Conservation (phyloP, 2,888 invertebrate species). For the Caenorhabditis macrosperma region DNA sequence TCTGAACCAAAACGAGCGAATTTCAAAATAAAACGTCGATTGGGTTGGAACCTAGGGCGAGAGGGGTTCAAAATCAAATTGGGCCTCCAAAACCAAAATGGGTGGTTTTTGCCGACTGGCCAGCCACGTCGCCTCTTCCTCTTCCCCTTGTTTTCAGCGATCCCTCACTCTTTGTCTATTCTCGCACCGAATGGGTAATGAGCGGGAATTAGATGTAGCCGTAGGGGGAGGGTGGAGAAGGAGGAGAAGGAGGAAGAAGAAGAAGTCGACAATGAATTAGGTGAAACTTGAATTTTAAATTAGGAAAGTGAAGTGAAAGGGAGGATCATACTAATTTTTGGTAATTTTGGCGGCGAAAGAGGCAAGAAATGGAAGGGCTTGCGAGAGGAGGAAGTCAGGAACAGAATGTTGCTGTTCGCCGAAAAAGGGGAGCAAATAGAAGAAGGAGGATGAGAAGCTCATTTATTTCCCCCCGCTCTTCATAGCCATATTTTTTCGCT, state of each 20-base stretch:
- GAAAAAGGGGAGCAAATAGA: background rate
- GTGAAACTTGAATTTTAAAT: constrained; percentile 32
- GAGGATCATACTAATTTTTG: background rate
- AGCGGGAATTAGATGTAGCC: constrained; percentile 57
- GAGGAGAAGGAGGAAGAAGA: background rate
- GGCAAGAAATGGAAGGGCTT: background rate
- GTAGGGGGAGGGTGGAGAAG: constrained; percentile 10
- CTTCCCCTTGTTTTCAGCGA: constrained; percentile 14
- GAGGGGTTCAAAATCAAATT: constrained; percentile 51
- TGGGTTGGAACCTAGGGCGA: background rate
- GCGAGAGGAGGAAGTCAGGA: too few relatives aligned
- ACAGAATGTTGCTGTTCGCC: constrained; percentile 35
- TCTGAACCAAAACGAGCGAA: too few relatives aligned
- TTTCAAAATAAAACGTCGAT: background rate
- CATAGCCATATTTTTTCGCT: constrained; percentile 22
- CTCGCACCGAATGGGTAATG: constrained; percentile 56
- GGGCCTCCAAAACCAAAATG: constrained; percentile 43
- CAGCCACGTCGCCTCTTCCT: constrained; percentile 18
- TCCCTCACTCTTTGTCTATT: constrained; percentile 23
- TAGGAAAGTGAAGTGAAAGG: background rate
- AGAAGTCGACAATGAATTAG: constrained; percentile 24
- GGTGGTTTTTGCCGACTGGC: constrained; percentile 34
- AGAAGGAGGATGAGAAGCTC: constrained; percentile 26
- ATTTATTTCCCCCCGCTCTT: constrained; percentile 29
- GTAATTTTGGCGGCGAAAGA: background rate